Percentiles rank a stretch among this genome's conserved stretches.
These are phyloP conservation scores for Latrodectus geometricus DNA, from an alignment of 1,140 invertebrate species.

Conservation along the genomic window DNA sequence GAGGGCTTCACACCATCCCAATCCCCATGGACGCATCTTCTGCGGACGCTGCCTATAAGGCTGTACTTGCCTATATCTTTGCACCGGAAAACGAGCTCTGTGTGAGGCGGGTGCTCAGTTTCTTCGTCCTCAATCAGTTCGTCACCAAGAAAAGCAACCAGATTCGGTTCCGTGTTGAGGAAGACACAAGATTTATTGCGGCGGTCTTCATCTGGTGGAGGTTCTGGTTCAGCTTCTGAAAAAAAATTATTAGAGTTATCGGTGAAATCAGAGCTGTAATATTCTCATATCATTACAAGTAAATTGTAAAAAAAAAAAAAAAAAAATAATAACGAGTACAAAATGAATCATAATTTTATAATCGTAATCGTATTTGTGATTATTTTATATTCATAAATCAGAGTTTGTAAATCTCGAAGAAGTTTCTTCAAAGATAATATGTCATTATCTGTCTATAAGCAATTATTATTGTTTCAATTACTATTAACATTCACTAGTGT, in stretches of 20 bases:
- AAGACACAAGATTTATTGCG: slow-evolving; percentile 80
- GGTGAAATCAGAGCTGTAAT: too few relatives aligned
- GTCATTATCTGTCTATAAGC: too few relatives aligned
- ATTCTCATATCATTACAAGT: too few relatives aligned
- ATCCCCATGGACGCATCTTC: slow-evolving; percentile 79
- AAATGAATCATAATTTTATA: too few relatives aligned
- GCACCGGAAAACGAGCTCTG: slow-evolving; percentile 79
- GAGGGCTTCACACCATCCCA: slow-evolving; percentile 83
- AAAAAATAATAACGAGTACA: too few relatives aligned
- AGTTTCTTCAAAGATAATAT: too few relatives aligned
- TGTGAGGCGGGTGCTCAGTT: slow-evolving; percentile 81
- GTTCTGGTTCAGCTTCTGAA: slow-evolving; percentile 40
- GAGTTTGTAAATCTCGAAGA: too few relatives aligned
- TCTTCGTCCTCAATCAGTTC: slow-evolving; percentile 79
- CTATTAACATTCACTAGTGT: too few relatives aligned
- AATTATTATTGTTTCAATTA: too few relatives aligned
- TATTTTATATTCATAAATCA: too few relatives aligned
- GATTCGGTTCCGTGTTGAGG: slow-evolving; percentile 80
- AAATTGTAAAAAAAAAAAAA: too few relatives aligned
- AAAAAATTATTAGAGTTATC: not conserved
- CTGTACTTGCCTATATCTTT: slow-evolving; percentile 82
- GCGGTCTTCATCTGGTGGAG: slow-evolving; percentile 42
- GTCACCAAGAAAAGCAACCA: slow-evolving; percentile 84
- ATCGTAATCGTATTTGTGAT: too few relatives aligned
- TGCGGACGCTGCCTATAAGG: slow-evolving; percentile 73